A percentile compares a stretch with the other conserved stretches of the same genome.
phyloP scores from a whole-genome alignment of 64 coral and sea anemone species.

The Porites lutea region DNA sequence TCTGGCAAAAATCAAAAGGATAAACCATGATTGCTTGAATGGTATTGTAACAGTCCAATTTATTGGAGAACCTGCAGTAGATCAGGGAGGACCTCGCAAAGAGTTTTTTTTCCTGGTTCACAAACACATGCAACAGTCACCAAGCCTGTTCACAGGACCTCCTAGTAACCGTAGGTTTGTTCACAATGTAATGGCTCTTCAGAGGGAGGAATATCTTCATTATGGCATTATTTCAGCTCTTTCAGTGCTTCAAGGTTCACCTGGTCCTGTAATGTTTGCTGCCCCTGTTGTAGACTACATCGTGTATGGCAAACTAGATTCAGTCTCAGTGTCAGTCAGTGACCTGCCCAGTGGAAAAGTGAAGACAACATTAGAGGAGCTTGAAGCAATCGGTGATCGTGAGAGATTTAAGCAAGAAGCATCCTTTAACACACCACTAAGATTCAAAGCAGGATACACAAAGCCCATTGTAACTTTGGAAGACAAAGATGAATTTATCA shows the following conservation, averaged over 20 bases:
- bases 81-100: slow-evolving; percentile 36
- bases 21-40: no score
- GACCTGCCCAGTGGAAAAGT: no score
- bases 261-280: slow-evolving; percentile 49
- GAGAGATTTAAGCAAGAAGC: no score
- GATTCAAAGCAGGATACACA: slow-evolving; percentile 55
- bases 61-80: slow-evolving; percentile 70
- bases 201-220: slow-evolving; percentile 53
- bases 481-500: slow-evolving; percentile 66
- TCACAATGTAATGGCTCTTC: slow-evolving; percentile 57
- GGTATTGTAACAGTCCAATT: no score
- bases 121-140: slow-evolving; percentile 47
- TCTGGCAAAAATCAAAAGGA: no score
- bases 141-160: slow-evolving; percentile 48
- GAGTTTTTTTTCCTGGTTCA: slow-evolving; percentile 39
- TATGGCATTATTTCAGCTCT: slow-evolving; percentile 74
- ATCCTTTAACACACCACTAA: no score
- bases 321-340: slow-evolving; percentile 49
- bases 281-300: slow-evolving; percentile 66
- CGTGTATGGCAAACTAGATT: slow-evolving; percentile 72
- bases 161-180: slow-evolving; percentile 45
- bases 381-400: no score
- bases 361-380: no score
- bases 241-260: slow-evolving; percentile 53
- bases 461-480: slow-evolving; percentile 50